These are phyloP conservation scores for Solenodon paradoxus DNA, from an alignment of 2,113 vertebrate species.

Conservation along the genomic window DNA sequence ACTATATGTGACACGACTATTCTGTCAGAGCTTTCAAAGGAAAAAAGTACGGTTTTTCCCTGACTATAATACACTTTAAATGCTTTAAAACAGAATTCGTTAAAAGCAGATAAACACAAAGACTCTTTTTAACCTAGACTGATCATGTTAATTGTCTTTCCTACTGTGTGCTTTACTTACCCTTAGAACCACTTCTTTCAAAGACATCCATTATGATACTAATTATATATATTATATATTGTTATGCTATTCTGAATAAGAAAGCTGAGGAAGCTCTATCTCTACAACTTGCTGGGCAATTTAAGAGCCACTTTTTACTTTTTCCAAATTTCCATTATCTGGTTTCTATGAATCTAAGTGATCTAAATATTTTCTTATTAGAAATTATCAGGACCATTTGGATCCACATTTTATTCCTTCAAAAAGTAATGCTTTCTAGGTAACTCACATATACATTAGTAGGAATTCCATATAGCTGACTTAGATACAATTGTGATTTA, in stretches of 20 bases:
- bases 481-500: neutral
- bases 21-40: neutral
- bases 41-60: neutral
- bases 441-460: conserved; percentile 10
- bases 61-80: neutral
- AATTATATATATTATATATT: conserved; percentile 32
- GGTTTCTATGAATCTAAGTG: neutral
- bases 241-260: neutral
- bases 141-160: conserved; percentile 33
- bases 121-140: neutral
- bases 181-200: conserved; percentile 19
- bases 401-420: neutral
- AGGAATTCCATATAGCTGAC: conserved; percentile 40
- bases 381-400: conserved; percentile 12
- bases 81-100: neutral
- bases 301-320: neutral
- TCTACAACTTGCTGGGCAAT: conserved; percentile 27
- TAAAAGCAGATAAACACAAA: neutral
- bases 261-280: conserved; percentile 26
- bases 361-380: neutral
- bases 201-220: conserved; percentile 44
- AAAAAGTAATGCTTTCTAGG: neutral
- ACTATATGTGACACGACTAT: neutral
- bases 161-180: conserved; percentile 38
- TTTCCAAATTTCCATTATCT: neutral